Evolutionary conservation across 35 echinoderm and acorn worm genomes (phyloP).

Genomic region (Acanthaster planci): DNA sequence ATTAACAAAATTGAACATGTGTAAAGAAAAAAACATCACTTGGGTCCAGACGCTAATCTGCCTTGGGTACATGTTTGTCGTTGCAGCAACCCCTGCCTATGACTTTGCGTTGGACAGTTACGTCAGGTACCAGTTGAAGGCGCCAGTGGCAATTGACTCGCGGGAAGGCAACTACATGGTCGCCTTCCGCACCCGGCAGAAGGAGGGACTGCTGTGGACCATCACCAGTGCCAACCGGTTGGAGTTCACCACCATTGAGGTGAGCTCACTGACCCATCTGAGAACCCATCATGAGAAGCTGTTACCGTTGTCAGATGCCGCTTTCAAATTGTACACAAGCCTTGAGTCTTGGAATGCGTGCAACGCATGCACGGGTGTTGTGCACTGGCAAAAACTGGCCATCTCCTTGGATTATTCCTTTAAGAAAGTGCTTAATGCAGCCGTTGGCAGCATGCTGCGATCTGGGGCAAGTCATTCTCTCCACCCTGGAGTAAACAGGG

Average conservation of each 20-base stretch:
- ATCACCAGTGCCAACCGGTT: slow-evolving; percentile 67
- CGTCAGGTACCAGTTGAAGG: slow-evolving; percentile 65
- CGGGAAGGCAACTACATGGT: slow-evolving; percentile 75
- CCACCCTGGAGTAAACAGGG: no score
- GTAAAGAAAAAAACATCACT: not conserved
- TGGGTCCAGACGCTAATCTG: not conserved
- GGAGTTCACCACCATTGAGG: slow-evolving; percentile 85
- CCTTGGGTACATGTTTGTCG: not conserved
- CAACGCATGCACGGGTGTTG: no score
- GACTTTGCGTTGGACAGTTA: slow-evolving; percentile 85
- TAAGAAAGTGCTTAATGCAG: no score
- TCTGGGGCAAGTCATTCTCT: no score
- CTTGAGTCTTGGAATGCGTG: no score
- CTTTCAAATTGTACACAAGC: no score
- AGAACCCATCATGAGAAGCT: not conserved
- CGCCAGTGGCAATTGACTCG: slow-evolving; percentile 1
- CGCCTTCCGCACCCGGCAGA: slow-evolving; percentile 65
- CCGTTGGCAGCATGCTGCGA: no score
- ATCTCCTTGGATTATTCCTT: no score
- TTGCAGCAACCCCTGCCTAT: slow-evolving; percentile 44
- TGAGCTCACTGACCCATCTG: slow-evolving; percentile 29
- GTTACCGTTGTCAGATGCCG: no score
- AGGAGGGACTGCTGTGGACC: slow-evolving; percentile 71
- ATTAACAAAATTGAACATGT: not conserved
- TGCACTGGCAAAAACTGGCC: no score